phyloP scores from a whole-genome alignment of 1,140 invertebrate genomes.

The Drosophila eugracilis region DNA sequence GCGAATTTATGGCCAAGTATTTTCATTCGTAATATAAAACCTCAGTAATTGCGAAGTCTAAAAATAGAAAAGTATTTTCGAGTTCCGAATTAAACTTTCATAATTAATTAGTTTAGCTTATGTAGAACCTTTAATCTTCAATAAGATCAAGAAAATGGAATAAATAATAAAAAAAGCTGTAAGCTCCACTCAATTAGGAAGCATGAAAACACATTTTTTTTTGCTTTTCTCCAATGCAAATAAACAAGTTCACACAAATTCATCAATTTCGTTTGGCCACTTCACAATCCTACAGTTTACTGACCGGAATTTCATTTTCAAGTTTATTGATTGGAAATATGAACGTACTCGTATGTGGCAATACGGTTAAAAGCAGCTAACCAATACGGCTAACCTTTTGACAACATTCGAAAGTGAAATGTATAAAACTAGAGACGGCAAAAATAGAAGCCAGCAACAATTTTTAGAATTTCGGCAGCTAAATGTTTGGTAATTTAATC shows the following conservation, averaged over 20 bases:
- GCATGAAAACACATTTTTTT: neutral
- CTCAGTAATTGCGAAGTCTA: neutral
- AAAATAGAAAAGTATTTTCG: too few relatives aligned
- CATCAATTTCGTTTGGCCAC: conserved; percentile 9
- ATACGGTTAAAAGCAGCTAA: conserved; percentile 1
- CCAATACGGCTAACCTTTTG: neutral
- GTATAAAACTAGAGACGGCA: neutral
- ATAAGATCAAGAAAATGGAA: too few relatives aligned
- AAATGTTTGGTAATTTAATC: neutral
- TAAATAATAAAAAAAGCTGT: too few relatives aligned
- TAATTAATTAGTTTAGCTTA: neutral
- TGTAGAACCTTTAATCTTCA: too few relatives aligned
- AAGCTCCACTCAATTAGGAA: neutral
- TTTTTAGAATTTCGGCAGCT: neutral
- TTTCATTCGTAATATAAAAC: conserved; percentile 2
- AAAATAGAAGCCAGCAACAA: too few relatives aligned
- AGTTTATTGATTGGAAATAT: conserved; percentile 18
- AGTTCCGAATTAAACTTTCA: neutral
- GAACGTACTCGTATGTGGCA: conserved; percentile 1
- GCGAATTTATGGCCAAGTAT: conserved; percentile 2
- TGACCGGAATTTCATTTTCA: conserved; percentile 2
- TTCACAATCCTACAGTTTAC: neutral
- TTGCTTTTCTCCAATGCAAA: conserved; percentile 1
- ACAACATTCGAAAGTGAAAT: neutral
- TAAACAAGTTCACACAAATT: neutral